Conservation (phyloP, 2,888 invertebrate species). For the Netelia inedita region DNA sequence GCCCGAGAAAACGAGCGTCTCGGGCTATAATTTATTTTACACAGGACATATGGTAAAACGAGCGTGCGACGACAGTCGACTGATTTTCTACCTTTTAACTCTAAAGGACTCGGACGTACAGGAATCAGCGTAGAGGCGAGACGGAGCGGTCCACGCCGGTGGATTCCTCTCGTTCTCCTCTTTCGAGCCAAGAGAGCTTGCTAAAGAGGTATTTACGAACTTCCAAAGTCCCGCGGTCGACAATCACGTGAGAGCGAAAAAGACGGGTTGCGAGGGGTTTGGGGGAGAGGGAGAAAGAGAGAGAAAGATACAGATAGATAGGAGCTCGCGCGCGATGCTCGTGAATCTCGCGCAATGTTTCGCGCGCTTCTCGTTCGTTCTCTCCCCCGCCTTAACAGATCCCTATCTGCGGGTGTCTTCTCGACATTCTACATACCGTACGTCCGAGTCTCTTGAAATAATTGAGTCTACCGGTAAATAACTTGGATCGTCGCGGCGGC, state of each 20-base stretch:
- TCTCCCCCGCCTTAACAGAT: conserved; percentile 48
- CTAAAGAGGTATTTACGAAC: conserved; percentile 69
- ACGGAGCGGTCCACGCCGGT: conserved; percentile 45
- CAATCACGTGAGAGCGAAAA: conserved; percentile 22
- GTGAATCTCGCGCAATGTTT: conserved; percentile 70
- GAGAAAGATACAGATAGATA: conserved; percentile 14
- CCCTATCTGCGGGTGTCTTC: conserved; percentile 66
- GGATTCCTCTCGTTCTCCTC: conserved; percentile 64
- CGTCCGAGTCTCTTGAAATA: conserved; percentile 67
- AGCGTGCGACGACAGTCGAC: conserved; percentile 51
- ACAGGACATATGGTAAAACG: conserved; percentile 24
- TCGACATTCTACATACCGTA: conserved; percentile 69
- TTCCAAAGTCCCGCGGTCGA: conserved; percentile 59
- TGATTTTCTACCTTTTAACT: conserved; percentile 47
- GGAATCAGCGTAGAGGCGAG: conserved; percentile 31
- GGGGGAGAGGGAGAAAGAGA: conserved; percentile 22
- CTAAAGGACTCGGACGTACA: conserved; percentile 35
- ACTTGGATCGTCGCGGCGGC: conserved; percentile 57
- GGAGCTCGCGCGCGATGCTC: conserved; percentile 49
- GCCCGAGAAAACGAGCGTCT: too few species aligned
- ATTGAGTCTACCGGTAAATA: conserved; percentile 70
- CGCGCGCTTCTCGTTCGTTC: conserved; percentile 61
- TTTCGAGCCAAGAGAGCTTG: conserved; percentile 32
- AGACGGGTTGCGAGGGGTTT: not conserved
- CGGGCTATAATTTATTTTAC: not conserved